These are phyloP conservation scores for Thelaira solivaga DNA, from an alignment of 2,888 invertebrate species.

Conservation along the genomic window DNA sequence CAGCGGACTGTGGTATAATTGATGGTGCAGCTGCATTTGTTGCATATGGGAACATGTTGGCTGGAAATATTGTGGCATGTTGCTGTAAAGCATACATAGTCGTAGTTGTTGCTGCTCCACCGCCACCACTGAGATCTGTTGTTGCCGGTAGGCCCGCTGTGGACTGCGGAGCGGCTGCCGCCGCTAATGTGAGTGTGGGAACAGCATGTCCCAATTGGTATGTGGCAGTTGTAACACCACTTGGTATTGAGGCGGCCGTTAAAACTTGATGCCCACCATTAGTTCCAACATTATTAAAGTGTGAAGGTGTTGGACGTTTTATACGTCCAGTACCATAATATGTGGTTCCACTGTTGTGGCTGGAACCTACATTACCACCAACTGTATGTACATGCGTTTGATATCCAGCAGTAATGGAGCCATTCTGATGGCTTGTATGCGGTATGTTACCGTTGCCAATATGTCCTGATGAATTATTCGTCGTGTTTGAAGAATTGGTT, in stretches of 20 bases:
- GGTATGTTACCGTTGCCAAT: conserved; percentile 39
- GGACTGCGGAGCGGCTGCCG: conserved; percentile 65
- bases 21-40: conserved; percentile 67
- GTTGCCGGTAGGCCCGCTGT: conserved; percentile 66
- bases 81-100: conserved; percentile 76
- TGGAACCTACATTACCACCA: conserved; percentile 54
- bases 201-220: conserved; percentile 72
- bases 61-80: conserved; percentile 74
- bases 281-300: conserved; percentile 62
- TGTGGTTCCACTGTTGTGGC: conserved; percentile 65
- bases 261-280: conserved; percentile 61
- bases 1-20: conserved; percentile 65
- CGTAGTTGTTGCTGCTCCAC: conserved; percentile 66
- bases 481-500: conserved; percentile 64
- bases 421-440: conserved; percentile 36
- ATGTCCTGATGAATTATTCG: conserved; percentile 49
- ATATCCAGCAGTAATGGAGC: conserved; percentile 37
- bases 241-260: conserved; percentile 59
- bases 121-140: conserved; percentile 70
- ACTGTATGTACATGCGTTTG: conserved; percentile 59
- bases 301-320: conserved; percentile 72
- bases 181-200: conserved; percentile 71
- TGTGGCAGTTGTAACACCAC: conserved; percentile 69
- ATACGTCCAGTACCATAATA: conserved; percentile 68
- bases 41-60: conserved; percentile 76